Percentiles rank a stretch among this genome's conserved stretches.
These are phyloP conservation scores for Drosophila mercatorum DNA, from an alignment of 2,888 invertebrate genomes.

Conservation along the genomic window DNA sequence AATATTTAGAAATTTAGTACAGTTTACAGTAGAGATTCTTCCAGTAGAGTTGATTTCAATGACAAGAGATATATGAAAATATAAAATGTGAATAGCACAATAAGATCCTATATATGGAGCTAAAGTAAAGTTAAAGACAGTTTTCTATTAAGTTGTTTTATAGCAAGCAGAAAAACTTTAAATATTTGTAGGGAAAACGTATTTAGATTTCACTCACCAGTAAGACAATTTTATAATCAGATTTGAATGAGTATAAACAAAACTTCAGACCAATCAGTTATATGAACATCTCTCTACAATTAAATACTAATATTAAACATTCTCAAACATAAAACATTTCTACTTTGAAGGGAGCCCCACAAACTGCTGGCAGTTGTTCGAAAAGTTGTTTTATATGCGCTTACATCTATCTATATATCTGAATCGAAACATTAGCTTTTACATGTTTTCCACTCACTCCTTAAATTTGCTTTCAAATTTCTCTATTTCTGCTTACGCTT, in stretches of 20 bases:
- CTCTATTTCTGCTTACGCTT: conserved; percentile 41
- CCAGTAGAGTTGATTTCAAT: not conserved
- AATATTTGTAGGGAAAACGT: too few species aligned
- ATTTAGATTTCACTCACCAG: not conserved
- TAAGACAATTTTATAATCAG: not conserved
- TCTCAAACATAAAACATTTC: not conserved
- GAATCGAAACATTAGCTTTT: conserved; percentile 1
- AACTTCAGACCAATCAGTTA: not conserved
- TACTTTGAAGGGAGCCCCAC: not conserved
- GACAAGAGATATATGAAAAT: not conserved
- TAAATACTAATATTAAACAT: conserved; percentile 3
- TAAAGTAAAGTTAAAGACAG: not conserved
- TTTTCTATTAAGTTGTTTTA: not conserved
- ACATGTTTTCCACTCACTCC: not conserved
- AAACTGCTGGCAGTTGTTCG: conserved; percentile 13
- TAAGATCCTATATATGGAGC: not conserved
- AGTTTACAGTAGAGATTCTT: not conserved
- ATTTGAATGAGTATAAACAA: not conserved
- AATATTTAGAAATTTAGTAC: too few species aligned
- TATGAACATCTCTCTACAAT: not conserved
- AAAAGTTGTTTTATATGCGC: not conserved
- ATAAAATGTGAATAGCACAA: not conserved
- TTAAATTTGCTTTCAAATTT: conserved; percentile 5
- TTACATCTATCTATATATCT: not conserved
- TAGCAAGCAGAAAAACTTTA: not conserved